These are phyloP conservation scores for Nasonia vitripennis DNA, from an alignment of 1,140 invertebrate genomes.

Conservation along the genomic window DNA sequence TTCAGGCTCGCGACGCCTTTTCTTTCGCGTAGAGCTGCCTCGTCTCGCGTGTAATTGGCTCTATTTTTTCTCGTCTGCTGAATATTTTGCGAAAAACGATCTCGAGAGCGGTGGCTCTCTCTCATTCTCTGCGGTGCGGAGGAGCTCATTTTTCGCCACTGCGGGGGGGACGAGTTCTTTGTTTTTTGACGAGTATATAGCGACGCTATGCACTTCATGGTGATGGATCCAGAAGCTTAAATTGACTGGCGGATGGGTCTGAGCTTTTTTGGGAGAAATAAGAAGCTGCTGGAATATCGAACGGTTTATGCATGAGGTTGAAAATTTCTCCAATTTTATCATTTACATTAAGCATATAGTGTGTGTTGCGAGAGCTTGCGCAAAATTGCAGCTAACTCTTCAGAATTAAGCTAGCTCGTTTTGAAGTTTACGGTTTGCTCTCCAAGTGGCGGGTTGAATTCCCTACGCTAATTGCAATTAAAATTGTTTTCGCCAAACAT, in stretches of 20 bases:
- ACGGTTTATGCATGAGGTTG: background rate
- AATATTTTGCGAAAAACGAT: slow-evolving; percentile 23
- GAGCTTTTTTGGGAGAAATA: background rate
- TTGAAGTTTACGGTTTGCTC: too few species aligned
- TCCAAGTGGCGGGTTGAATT: too few species aligned
- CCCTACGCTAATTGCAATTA: too few species aligned
- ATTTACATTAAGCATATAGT: too few species aligned
- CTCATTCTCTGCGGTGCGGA: background rate
- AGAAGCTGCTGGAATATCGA: background rate
- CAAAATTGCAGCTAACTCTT: too few species aligned
- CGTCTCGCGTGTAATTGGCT: slow-evolving; percentile 4
- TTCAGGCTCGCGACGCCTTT: background rate
- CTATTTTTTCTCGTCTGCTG: background rate
- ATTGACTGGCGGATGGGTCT: background rate
- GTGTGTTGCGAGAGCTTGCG: too few species aligned
- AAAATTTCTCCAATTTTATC: background rate
- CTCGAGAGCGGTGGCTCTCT: background rate
- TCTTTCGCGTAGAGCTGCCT: background rate
- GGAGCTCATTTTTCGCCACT: background rate
- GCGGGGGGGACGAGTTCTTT: background rate
- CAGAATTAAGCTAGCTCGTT: too few species aligned
- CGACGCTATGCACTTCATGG: background rate
- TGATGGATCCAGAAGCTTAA: background rate
- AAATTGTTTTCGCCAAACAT: too few species aligned
- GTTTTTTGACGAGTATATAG: background rate